A percentile compares a stretch with the other conserved stretches of the same genome.
Conservation (phyloP, 2,888 invertebrate species). For the Aproaerema taeniolella region DNA sequence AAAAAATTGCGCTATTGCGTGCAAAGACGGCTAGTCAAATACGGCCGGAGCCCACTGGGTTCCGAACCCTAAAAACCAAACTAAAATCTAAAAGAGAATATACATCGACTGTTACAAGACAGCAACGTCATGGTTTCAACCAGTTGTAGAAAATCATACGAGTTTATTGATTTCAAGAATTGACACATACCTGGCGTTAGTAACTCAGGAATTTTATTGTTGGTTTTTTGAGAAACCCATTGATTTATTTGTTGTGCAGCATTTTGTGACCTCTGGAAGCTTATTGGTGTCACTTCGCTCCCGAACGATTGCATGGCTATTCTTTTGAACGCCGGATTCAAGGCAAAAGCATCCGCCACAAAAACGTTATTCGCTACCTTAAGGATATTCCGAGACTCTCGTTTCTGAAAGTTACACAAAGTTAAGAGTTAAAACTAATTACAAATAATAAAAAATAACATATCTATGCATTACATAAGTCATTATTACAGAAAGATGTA, state of each 20-base stretch:
- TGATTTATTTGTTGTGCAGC: constrained; percentile 80
- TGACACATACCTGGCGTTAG: constrained; percentile 68
- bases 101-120: no score
- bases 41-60: no score
- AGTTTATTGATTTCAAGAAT: neutral
- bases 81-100: no score
- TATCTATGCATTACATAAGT: no score
- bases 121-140: no score
- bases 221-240: constrained; percentile 84
- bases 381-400: constrained; percentile 47
- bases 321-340: constrained; percentile 43
- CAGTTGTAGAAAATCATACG: no score
- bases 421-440: no score
- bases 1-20: no score
- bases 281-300: constrained; percentile 74
- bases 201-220: constrained; percentile 80
- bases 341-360: constrained; percentile 40
- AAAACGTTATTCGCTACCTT: constrained; percentile 56
- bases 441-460: no score
- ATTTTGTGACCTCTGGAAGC: constrained; percentile 65
- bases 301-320: constrained; percentile 60
- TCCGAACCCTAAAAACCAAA: no score
- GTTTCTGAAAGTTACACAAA: constrained; percentile 53
- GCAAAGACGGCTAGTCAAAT: no score
- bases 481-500: no score